A percentile compares a stretch with the other conserved stretches of the same genome.
phyloP scores from a whole-genome alignment of 2,113 vertebrate species.

The Mionectes macconnelli region DNA sequence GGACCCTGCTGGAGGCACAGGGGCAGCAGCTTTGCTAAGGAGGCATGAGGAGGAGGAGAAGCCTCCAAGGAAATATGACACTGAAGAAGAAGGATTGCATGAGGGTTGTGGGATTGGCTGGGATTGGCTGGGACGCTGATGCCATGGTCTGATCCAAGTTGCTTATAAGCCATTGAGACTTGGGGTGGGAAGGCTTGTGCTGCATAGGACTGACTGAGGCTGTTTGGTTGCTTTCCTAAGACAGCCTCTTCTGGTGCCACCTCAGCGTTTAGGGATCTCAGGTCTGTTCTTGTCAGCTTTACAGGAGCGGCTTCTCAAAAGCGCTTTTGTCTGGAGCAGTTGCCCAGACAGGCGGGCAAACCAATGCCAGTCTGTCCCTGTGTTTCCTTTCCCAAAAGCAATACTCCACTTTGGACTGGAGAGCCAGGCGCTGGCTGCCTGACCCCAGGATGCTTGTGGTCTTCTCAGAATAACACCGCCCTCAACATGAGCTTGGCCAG shows the following conservation, averaged over 20 bases:
- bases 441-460: neutral
- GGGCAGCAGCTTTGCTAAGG: neutral
- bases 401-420: neutral
- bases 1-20: neutral
- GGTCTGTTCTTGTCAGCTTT: neutral
- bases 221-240: neutral
- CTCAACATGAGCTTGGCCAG: neutral
- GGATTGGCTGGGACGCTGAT: neutral
- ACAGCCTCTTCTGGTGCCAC: neutral
- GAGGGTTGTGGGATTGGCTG: neutral
- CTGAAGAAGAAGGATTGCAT: neutral
- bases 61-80: neutral
- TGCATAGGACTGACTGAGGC: neutral
- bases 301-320: neutral
- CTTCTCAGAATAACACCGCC: neutral
- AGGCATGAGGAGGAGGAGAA: neutral
- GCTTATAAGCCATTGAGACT: neutral
- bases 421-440: neutral
- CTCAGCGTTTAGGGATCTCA: neutral
- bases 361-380: neutral
- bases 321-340: neutral
- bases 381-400: conserved; percentile 1
- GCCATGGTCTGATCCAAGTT: neutral
- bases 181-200: neutral
- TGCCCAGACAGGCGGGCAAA: neutral